Evolutionary conservation across 2,797 vertebrate species (phyloP).

Genomic region (Anolis apletophallus): DNA sequence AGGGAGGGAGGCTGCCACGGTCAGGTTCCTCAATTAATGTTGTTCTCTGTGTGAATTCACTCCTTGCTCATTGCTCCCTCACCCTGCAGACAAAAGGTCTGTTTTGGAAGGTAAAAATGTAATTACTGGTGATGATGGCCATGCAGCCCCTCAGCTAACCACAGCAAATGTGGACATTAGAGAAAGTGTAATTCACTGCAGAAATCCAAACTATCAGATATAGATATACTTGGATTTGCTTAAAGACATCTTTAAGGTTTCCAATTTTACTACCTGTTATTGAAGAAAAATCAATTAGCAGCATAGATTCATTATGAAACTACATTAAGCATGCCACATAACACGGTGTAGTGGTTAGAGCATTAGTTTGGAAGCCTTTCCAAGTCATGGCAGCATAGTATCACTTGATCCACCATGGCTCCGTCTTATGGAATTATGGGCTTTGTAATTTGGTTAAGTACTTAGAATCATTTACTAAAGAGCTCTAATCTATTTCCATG

Average conservation of each 20-base stretch:
- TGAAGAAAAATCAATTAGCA: background rate
- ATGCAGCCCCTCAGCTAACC: background rate
- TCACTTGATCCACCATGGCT: too few species aligned
- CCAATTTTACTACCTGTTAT: background rate
- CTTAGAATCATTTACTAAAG: too few species aligned
- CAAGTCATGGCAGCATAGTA: too few species aligned
- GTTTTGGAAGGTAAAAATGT: background rate
- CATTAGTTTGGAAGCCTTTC: background rate
- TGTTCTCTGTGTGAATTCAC: conserved; percentile 1
- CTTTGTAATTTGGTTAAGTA: too few species aligned
- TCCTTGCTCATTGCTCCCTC: conserved; percentile 15
- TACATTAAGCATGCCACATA: background rate
- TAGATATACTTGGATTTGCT: too few species aligned
- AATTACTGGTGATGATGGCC: background rate
- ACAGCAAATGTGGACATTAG: background rate
- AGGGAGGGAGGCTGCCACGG: conserved; percentile 22
- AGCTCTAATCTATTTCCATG: too few species aligned
- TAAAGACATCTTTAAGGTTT: background rate
- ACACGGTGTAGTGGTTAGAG: background rate
- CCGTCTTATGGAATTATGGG: too few species aligned
- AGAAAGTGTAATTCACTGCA: background rate
- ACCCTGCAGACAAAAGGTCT: background rate
- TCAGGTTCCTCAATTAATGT: conserved; percentile 49
- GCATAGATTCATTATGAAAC: background rate
- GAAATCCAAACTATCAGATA: background rate